Percentiles rank a stretch among this genome's conserved stretches.
Evolutionary conservation across 1,140 invertebrate species (phyloP).

Genomic region (Dendrolimus kikuchii): DNA sequence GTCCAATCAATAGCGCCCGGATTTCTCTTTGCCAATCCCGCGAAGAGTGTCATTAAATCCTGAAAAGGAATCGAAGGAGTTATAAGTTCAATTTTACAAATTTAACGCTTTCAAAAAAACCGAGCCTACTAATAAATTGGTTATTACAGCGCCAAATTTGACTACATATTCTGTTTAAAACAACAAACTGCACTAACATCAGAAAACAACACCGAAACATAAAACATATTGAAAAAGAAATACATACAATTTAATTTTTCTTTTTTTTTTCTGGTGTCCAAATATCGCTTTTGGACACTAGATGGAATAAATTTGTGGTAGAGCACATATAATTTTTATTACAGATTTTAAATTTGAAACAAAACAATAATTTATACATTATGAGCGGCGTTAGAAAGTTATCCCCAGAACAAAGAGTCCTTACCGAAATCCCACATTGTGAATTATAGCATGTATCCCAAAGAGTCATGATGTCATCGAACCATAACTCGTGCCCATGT

Average conservation of each 20-base stretch:
- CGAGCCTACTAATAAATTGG: no score
- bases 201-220: not conserved
- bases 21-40: conserved; percentile 81
- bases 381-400: no score
- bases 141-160: no score
- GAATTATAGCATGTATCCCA: conserved; percentile 84
- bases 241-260: not conserved
- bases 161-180: not conserved
- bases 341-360: no score
- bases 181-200: not conserved
- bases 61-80: conserved; percentile 33
- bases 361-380: no score
- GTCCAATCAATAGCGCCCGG: conserved; percentile 93
- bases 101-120: no score
- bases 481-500: conserved; percentile 84
- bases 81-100: no score
- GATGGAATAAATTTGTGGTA: no score
- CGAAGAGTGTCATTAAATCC: conserved; percentile 82
- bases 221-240: not conserved
- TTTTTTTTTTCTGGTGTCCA: no score
- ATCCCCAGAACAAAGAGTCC: conserved; percentile 19
- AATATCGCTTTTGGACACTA: no score
- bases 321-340: no score
- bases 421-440: conserved; percentile 80
- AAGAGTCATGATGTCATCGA: conserved; percentile 85